Evolutionary conservation across 1,140 invertebrate species (phyloP).

Genomic region (Pristionchus pacificus): DNA sequence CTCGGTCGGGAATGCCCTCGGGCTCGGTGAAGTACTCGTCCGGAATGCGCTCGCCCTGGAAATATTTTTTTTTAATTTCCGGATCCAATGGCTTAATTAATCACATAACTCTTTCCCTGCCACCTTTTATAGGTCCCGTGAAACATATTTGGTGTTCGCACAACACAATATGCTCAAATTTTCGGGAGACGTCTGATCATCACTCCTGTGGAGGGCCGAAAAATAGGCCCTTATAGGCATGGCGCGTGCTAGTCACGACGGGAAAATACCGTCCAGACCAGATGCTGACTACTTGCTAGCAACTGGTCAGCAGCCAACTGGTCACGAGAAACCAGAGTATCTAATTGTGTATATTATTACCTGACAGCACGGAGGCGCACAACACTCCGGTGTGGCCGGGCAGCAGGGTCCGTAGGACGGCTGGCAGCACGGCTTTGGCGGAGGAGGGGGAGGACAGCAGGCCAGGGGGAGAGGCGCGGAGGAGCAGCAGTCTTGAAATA

Average conservation of each 20-base stretch:
- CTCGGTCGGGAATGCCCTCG: no score
- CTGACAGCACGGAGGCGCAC: conserved; percentile 40
- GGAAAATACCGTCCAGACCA: no score
- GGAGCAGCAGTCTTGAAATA: conserved; percentile 16
- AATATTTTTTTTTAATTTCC: neutral
- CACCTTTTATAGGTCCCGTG: neutral
- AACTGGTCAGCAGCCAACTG: no score
- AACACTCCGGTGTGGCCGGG: conserved; percentile 42
- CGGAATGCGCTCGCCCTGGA: neutral
- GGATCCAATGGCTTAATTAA: no score
- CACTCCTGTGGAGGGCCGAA: no score
- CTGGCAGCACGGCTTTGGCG: conserved; percentile 45
- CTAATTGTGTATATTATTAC: no score
- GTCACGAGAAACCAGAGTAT: no score
- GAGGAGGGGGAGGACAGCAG: conserved; percentile 44
- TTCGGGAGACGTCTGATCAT: no score
- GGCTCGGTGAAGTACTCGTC: neutral
- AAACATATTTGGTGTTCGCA: neutral
- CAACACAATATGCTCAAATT: no score
- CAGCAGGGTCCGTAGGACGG: conserved; percentile 44
- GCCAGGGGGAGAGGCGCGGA: conserved; percentile 36
- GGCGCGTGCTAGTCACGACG: neutral
- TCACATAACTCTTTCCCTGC: neutral
- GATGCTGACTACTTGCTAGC: no score
- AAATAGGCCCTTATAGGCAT: neutral